Conservation (phyloP, 2,113 vertebrate genomes). For the Gambusia holbrooki region DNA sequence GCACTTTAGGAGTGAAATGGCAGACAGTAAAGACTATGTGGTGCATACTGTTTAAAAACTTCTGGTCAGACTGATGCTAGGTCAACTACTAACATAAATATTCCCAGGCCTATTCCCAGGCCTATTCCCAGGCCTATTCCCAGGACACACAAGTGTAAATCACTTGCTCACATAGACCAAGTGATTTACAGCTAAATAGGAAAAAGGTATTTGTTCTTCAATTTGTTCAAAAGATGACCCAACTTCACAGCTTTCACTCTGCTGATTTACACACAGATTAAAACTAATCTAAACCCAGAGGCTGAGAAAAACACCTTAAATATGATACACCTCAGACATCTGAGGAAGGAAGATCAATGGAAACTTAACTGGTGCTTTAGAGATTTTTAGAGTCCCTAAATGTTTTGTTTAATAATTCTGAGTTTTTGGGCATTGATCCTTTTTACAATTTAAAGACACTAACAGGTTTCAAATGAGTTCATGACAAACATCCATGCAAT, state of each 20-base stretch:
- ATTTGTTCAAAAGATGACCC: background rate
- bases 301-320: background rate
- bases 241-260: background rate
- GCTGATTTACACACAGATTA: background rate
- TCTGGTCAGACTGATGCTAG: constrained; percentile 67
- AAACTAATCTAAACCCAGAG: too few species aligned
- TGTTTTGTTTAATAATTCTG: too few species aligned
- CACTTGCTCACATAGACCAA: constrained; percentile 41
- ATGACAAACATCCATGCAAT: background rate
- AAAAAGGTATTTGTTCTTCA: constrained; percentile 15
- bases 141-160: constrained; percentile 65
- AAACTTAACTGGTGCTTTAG: too few species aligned
- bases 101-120: constrained; percentile 34
- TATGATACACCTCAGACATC: background rate
- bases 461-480: background rate
- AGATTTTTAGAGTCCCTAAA: too few species aligned
- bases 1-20: constrained; percentile 42
- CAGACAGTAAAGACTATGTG: constrained; percentile 29
- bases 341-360: too few species aligned
- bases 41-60: constrained; percentile 53
- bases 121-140: constrained; percentile 23
- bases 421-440: too few species aligned
- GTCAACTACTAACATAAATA: constrained; percentile 70
- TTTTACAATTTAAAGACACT: background rate
- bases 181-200: constrained; percentile 47